These are phyloP conservation scores for Nebria ingens DNA, from an alignment of 1,140 invertebrate species.

Conservation along the genomic window DNA sequence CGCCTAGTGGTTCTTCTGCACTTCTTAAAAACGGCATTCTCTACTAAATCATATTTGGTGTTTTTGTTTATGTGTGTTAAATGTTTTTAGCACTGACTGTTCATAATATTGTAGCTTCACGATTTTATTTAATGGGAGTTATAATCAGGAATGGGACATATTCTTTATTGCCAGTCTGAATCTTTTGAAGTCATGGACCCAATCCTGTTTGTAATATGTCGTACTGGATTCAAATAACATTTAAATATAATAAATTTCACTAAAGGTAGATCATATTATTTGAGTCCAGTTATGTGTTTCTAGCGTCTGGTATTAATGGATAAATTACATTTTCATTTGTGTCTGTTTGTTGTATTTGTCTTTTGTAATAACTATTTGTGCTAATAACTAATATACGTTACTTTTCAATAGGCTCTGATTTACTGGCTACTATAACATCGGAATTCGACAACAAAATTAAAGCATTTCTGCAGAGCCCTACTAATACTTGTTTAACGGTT, in stretches of 20 bases:
- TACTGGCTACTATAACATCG: slow-evolving; percentile 57
- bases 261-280: neutral
- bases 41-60: neutral
- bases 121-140: neutral
- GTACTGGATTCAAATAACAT: neutral
- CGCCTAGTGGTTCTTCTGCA: neutral
- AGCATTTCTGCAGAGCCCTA: slow-evolving; percentile 16
- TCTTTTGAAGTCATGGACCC: too few relatives aligned
- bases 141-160: too few relatives aligned
- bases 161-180: too few relatives aligned
- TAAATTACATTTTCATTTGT: too few relatives aligned
- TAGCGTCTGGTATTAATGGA: slow-evolving; percentile 1
- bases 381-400: slow-evolving; percentile 7
- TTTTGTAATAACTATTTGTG: neutral
- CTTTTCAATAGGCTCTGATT: slow-evolving; percentile 46
- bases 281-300: neutral
- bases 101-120: neutral
- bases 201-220: too few relatives aligned
- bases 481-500: slow-evolving; percentile 18
- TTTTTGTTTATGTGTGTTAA: neutral
- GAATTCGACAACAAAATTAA: slow-evolving; percentile 62
- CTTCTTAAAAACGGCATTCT: neutral
- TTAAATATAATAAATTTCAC: neutral
- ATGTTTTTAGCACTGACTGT: neutral
- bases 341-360: neutral